phyloP scores from a whole-genome alignment of 2,888 invertebrate genomes.

The Balanococcus diminutus region DNA sequence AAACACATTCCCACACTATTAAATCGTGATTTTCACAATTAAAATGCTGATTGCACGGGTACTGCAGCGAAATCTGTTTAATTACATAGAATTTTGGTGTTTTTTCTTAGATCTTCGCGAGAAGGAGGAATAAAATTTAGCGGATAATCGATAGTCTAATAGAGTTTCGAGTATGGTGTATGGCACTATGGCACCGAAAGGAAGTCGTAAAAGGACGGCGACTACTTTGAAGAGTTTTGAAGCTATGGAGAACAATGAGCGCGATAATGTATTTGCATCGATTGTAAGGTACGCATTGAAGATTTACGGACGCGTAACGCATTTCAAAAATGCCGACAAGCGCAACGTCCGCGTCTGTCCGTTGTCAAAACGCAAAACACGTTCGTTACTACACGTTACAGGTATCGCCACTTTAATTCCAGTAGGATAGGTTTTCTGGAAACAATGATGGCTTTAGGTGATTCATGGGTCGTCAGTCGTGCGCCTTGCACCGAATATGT shows the following conservation, averaged over 20 bases:
- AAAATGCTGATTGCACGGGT: not conserved
- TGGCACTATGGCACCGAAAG: not conserved
- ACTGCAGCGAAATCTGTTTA: slow-evolving; percentile 31
- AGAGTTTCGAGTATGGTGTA: not conserved
- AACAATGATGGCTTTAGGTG: slow-evolving; percentile 9
- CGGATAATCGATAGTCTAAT: not conserved
- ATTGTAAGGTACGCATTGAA: not conserved
- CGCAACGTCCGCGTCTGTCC: not conserved
- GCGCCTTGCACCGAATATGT: not conserved
- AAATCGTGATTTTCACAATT: slow-evolving; percentile 12
- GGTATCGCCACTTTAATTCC: not conserved
- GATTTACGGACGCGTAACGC: slow-evolving; percentile 7
- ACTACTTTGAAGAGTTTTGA: not conserved
- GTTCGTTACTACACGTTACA: not conserved
- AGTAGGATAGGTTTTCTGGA: slow-evolving; percentile 21
- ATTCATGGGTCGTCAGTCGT: not conserved
- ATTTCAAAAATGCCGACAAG: slow-evolving; percentile 20
- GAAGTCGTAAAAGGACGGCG: slow-evolving; percentile 8
- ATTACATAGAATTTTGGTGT: not conserved
- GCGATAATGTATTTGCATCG: slow-evolving; percentile 4
- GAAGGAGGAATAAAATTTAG: not conserved
- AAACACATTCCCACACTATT: slow-evolving; percentile 47
- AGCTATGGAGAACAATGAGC: not conserved
- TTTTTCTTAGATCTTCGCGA: not conserved
- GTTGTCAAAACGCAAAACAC: slow-evolving; percentile 8